Percentiles rank a stretch among this genome's conserved stretches.
These are phyloP conservation scores for Spinus olivaceus DNA, from an alignment of 2,797 vertebrate genomes.

Conservation along the genomic window DNA sequence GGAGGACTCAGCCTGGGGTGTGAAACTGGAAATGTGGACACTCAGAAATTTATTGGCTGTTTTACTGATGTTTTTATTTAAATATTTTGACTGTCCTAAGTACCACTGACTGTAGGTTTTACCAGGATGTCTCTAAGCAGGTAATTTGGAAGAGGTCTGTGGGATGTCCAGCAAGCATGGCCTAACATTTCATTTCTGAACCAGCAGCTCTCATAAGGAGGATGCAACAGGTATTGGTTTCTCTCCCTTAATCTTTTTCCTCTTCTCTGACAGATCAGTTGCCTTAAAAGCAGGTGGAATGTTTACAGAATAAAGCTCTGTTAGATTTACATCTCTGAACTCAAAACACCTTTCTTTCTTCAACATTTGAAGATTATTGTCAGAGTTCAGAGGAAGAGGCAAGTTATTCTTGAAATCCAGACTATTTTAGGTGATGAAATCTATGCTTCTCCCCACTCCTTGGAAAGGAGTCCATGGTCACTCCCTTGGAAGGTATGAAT, in stretches of 20 bases:
- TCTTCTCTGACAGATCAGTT: background rate
- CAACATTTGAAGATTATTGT: background rate
- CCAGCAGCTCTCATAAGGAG: background rate
- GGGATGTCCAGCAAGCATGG: background rate
- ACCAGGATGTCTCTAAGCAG: background rate
- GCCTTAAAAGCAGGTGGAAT: background rate
- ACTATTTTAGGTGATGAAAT: background rate
- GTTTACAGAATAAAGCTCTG: background rate
- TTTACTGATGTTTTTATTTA: background rate
- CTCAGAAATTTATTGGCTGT: background rate
- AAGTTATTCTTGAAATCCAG: background rate
- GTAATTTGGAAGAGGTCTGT: background rate
- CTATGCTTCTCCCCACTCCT: background rate
- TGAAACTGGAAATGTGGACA: background rate
- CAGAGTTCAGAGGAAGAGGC: background rate
- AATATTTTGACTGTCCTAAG: background rate
- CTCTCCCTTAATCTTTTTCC: background rate
- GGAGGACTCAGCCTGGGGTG: background rate
- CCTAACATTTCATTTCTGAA: background rate
- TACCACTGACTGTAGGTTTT: background rate
- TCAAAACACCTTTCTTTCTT: background rate
- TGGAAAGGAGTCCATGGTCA: background rate
- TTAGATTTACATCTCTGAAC: background rate
- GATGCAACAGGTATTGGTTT: background rate
- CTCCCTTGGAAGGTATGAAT: background rate